These are phyloP conservation scores for Pseudanteris insignis DNA, from an alignment of 2,888 invertebrate species.

Conservation along the genomic window DNA sequence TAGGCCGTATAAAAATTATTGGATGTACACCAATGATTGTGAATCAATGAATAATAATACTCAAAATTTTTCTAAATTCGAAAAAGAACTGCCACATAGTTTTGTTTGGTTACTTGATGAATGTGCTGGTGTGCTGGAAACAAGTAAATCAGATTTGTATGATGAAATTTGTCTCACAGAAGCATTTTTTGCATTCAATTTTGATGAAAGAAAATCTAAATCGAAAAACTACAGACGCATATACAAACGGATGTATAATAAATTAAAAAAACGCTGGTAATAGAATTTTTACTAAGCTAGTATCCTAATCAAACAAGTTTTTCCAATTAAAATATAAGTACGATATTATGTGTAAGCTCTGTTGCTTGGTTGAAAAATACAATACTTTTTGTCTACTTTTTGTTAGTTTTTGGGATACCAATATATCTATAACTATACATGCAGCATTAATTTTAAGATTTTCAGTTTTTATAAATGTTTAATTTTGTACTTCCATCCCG, in stretches of 20 bases:
- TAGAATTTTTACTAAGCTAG: too few species aligned
- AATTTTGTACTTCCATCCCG: too few species aligned
- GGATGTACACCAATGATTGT: constrained; percentile 61
- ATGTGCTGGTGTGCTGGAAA: constrained; percentile 59
- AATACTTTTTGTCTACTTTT: too few species aligned
- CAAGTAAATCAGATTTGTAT: constrained; percentile 59
- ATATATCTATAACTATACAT: too few species aligned
- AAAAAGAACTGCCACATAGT: constrained; percentile 57
- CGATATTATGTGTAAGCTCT: background rate
- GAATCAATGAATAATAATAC: constrained; percentile 17
- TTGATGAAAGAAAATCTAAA: constrained; percentile 1
- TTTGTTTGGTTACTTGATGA: constrained; percentile 65
- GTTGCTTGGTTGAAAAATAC: too few species aligned
- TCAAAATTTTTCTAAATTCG: constrained; percentile 37
- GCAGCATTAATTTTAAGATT: too few species aligned
- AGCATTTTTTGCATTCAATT: constrained; percentile 51
- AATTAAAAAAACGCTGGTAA: background rate
- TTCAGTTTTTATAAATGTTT: too few species aligned
- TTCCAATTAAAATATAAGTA: too few species aligned
- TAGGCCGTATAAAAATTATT: constrained; percentile 59
- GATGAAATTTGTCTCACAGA: constrained; percentile 61
- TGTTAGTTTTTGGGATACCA: too few species aligned
- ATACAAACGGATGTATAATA: background rate
- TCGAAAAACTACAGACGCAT: background rate
- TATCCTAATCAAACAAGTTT: too few species aligned